Evolutionary conservation across 2,113 vertebrate species (phyloP).

Genomic region (Thamnaconus septentrionalis): DNA sequence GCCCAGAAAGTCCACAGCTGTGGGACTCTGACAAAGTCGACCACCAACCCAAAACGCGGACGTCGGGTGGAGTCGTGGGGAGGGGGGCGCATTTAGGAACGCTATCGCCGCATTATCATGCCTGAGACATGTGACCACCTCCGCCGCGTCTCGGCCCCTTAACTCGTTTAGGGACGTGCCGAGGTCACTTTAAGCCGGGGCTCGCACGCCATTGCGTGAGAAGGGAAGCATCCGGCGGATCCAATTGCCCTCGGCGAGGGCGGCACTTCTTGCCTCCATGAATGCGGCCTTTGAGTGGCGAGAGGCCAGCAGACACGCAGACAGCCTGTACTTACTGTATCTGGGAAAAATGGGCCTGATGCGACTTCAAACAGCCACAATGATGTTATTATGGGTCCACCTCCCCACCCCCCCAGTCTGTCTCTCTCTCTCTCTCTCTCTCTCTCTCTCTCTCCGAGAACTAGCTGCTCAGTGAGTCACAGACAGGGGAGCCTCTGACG

Average conservation of each 20-base stretch:
- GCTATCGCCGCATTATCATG: constrained; percentile 48
- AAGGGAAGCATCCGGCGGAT: constrained; percentile 73
- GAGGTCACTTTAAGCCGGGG: constrained; percentile 67
- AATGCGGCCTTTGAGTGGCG: constrained; percentile 79
- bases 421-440: not conserved
- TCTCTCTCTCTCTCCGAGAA: constrained; percentile 43
- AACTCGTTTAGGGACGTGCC: constrained; percentile 70
- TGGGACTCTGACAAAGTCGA: no score
- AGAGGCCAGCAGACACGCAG: constrained; percentile 68
- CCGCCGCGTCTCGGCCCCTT: constrained; percentile 56
- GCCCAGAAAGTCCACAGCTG: no score
- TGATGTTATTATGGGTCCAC: constrained; percentile 70
- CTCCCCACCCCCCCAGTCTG: constrained; percentile 10
- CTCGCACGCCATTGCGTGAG: constrained; percentile 78
- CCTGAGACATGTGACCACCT: constrained; percentile 61
- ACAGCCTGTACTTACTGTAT: constrained; percentile 71
- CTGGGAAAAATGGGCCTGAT: constrained; percentile 70
- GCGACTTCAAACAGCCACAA: constrained; percentile 75
- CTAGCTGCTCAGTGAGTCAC: constrained; percentile 61
- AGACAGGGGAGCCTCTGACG: constrained; percentile 40
- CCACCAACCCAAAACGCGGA: no score
- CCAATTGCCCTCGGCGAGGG: constrained; percentile 72
- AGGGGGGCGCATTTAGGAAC: constrained; percentile 37
- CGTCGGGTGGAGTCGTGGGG: no score
- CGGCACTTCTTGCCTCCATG: constrained; percentile 67